phyloP scores from a whole-genome alignment of 2,888 invertebrate genomes.

The Notodonta dromedarius region DNA sequence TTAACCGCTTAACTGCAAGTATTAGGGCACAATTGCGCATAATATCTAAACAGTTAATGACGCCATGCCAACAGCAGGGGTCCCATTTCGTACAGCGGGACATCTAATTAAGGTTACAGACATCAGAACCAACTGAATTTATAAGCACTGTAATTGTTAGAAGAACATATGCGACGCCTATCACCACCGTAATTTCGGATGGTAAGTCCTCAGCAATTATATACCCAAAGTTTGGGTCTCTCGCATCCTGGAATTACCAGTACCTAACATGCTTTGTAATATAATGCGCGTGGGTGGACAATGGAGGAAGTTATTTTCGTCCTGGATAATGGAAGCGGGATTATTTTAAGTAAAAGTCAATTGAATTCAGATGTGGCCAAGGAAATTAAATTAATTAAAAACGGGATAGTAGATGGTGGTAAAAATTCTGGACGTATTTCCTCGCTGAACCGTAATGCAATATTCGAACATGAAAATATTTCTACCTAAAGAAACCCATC shows the following conservation, averaged over 20 bases:
- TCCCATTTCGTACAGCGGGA: constrained; percentile 40
- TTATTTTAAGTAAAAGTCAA: too few relatives aligned
- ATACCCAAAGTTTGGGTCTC: constrained; percentile 4
- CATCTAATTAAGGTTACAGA: constrained; percentile 46
- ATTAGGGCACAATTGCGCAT: neutral
- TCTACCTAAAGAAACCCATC: neutral
- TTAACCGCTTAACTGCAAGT: neutral
- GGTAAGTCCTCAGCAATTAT: constrained; percentile 4
- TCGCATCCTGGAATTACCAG: constrained; percentile 14
- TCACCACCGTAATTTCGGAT: constrained; percentile 14
- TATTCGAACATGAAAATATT: neutral
- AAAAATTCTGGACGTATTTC: too few relatives aligned
- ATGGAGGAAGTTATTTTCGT: constrained; percentile 3
- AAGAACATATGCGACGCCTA: constrained; percentile 26
- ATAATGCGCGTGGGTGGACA: constrained; percentile 12
- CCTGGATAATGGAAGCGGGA: neutral
- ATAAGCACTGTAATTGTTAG: constrained; percentile 39
- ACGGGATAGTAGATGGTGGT: too few relatives aligned
- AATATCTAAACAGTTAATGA: constrained; percentile 15
- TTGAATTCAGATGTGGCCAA: too few relatives aligned
- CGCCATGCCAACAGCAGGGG: constrained; percentile 30
- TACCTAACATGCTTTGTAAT: constrained; percentile 17
- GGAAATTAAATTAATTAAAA: too few relatives aligned
- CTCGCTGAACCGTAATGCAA: too few relatives aligned
- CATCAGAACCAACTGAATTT: constrained; percentile 39